Base-by-base conservation (phyloP, 2,888 invertebrate species). In the Microchrysa polita region DNA sequence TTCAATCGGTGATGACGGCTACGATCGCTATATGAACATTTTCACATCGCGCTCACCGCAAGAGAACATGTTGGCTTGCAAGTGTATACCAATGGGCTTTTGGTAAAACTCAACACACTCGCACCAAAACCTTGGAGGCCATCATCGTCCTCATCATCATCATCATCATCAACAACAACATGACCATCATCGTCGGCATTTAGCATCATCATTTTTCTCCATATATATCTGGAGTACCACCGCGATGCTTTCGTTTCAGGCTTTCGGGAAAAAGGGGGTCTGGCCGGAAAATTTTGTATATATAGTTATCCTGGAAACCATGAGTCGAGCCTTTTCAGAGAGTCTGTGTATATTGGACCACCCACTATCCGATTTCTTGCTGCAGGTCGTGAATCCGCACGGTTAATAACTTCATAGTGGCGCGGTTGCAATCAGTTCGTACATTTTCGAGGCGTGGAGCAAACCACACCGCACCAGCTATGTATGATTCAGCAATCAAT, bases 341-440 rank as follows among this genome's bases (percentile, higher is more conserved):
- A n/a, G n/a, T n/a, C 42, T 42, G 42, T 7, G 42, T 42, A 42
- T 12, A n/a, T 20, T 12, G 44, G 69, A 69, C 69, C 69, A 69
- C 69, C 69, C 69, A 69, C 69, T 69, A 42, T 20, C n/a, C 9
- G 23, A 18, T 55, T 69, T 57, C 69, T 34, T 34, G 27, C 42
- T 55, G 40, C 57, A n/a, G 55, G 69, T 57, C 55, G 57, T 69
- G 65, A 65, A 48, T 48, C 27, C 27, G 7, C 27, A 7, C 65
- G 65, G 65, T 69, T 69, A 69, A 69, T 69, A 69, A 69, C 69
- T 69, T 69, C 57, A 69, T 69, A 69, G 55, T 55, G 65, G 65
- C 65, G 65, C 65, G 67, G 67, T 67, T 67, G 16, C 67, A 53
- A 53, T 67, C 53, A 53, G 53, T 53, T 53, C 67, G 27, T 53